Base-by-base conservation (phyloP, 2,888 invertebrate species). In the Epinotia brunnichana region DNA sequence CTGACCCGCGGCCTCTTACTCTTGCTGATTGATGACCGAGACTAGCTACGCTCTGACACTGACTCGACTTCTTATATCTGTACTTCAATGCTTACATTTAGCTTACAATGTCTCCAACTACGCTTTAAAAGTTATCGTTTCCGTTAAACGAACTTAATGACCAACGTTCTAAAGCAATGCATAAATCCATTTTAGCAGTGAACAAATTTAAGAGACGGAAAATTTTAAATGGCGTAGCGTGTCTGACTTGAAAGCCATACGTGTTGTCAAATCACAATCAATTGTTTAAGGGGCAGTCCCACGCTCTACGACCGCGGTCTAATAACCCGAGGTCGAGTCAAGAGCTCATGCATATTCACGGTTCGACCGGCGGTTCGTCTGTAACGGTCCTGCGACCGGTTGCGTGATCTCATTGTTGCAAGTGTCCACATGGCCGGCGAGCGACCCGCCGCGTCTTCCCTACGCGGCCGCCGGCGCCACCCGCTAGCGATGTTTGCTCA, bases 381-480 rank as follows among this genome's bases (percentile, higher is more conserved):
- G 90, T 92, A 92, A 92, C 93, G 93, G 93, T 90, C 91, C 81
- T 82, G 82, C 83, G 87, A 92, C 92, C 92, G 92, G 93, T 92
- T 92, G 87, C 87, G 79, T 82, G 83, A 82, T 82, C 83, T 85
- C 84, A 91, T 92, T 93, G 93, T 93, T 92, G 87, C 86, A 85
- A 81, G 80, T 83, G 84, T 81, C 85, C 86, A 85, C 80, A 85
- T 86, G 87, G 86, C 78, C 76, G 70, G 75, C 70, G 70, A 44
- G 69, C 67, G 76, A 68, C 77, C 77, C 76, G 78, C 73, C 78
- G 75, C 76, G 54, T 24, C 72, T 68, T 48, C 41, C 74, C 66
- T 77, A 73, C 76, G 73, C 76, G 68, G 77, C 71, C 76, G 74
- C 76, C 70, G 77, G 73, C 76, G 74, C 75, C 77, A 68, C 76